Evolutionary conservation across 2,113 vertebrate species (phyloP).

Genomic region (Leucosticte australis): DNA sequence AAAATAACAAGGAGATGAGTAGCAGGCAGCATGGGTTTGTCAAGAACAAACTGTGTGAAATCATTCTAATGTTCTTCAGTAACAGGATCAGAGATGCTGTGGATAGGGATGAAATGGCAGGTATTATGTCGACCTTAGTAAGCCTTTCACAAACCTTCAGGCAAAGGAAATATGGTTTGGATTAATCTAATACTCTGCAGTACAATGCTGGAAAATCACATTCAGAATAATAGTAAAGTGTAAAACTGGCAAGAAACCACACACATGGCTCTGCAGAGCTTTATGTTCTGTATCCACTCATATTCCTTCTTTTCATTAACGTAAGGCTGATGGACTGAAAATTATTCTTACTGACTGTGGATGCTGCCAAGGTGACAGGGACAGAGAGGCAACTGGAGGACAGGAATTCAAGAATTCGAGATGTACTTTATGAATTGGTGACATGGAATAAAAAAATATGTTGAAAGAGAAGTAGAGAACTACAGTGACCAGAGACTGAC

Average conservation of each 20-base stretch:
- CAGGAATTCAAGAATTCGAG: not conserved
- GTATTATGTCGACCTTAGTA: not conserved
- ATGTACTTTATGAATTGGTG: not conserved
- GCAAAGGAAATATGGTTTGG: not conserved
- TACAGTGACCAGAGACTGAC: not conserved
- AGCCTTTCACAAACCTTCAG: not conserved
- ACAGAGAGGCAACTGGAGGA: fast-evolving
- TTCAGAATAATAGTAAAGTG: not conserved
- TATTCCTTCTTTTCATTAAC: not conserved
- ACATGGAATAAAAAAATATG: not conserved
- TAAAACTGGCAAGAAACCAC: not conserved
- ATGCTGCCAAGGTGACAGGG: not conserved
- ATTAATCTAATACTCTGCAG: not conserved
- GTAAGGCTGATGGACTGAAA: not conserved
- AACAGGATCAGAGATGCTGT: conserved; percentile 19
- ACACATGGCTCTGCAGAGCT: not conserved
- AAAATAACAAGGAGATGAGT: not conserved
- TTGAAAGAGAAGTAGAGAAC: not conserved
- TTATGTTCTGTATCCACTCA: not conserved
- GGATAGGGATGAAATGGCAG: conserved; percentile 15
- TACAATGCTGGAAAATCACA: not conserved
- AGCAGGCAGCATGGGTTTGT: not conserved
- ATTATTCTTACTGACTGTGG: not conserved
- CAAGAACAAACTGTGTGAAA: conserved; percentile 12
- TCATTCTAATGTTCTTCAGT: not conserved